Evolutionary conservation across 2,888 invertebrate species (phyloP), one percentile per base, ranked within the genome.

Genomic region (Hypercompe scribonia): DNA sequence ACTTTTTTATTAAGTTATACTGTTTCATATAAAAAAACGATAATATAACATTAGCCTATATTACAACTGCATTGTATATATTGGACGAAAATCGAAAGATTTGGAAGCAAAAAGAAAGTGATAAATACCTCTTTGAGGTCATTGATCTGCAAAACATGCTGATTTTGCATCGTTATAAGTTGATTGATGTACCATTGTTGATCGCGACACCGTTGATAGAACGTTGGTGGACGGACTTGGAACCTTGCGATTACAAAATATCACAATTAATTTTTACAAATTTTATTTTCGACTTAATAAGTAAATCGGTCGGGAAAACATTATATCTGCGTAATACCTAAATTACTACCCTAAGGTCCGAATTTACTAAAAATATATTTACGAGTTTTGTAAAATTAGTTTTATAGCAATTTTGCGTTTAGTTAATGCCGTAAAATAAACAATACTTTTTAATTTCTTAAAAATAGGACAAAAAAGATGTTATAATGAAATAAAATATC

Each of bases 101-200:
- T 61, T 31, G 28, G 8, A 61, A 61, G 61, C 31, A 31, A 15
- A 58, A 61, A 61, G 15, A 31, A 34, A 36, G 64, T 65, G n/a
- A 15, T 11, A 13, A 65, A 72, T 93, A 97, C 97, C 96, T 98
- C 98, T 94, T 98, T 98, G 76, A 98, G 96, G 94, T 98, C 98
- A 92, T 97, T 98, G 74, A 98, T 97, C 91, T 98, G 98, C 70
- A 97, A 96, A 42, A 97, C 95, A 86, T 98, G 97, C 88, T 98
- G 98, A 87, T 97, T 97, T 91, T 98, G 98, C 84, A 97, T 96
- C 21, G 97, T 97, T 82, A 98, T 96, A 76, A 99, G 94, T 91
- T 98, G 98, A 89, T 97, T 97, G 81, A 99, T 98, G 90, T 98
- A 98, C 98, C 98, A 98, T 90, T 98, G 98, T 89, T 98, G 98